phyloP scores from a whole-genome alignment of 2,888 invertebrate species.

The Chaitophorus viminalis region DNA sequence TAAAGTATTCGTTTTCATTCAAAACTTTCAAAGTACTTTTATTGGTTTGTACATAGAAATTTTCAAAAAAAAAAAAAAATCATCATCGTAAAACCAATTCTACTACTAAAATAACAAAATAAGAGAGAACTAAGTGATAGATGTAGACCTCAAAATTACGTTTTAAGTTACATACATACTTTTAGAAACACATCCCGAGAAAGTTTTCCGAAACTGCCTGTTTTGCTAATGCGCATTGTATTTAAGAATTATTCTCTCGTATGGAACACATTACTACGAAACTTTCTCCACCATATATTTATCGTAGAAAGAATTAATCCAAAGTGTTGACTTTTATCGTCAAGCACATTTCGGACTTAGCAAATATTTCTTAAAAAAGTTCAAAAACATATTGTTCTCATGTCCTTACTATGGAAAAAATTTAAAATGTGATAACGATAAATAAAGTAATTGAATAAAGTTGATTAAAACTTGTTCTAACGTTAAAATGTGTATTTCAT shows the following conservation, averaged over 20 bases:
- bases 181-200: background rate
- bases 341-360: background rate
- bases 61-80: background rate
- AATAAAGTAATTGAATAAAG: too few species aligned
- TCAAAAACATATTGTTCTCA: background rate
- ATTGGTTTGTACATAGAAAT: background rate
- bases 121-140: background rate
- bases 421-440: too few species aligned
- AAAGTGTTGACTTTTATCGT: conserved; percentile 1
- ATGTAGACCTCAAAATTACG: background rate
- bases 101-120: background rate
- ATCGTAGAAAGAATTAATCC: background rate
- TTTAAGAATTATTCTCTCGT: background rate
- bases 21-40: too few species aligned
- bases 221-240: conserved; percentile 26
- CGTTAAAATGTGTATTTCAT: too few species aligned
- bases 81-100: background rate
- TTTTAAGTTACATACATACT: background rate
- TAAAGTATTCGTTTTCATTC: background rate
- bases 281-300: conserved; percentile 20
- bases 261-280: conserved; percentile 8
- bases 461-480: too few species aligned
- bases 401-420: too few species aligned
- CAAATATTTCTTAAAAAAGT: background rate
- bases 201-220: conserved; percentile 1